Evolutionary conservation across 2,888 invertebrate species (phyloP), one percentile per base, ranked within the genome.

Genomic region (Therioaphis trifolii): DNA sequence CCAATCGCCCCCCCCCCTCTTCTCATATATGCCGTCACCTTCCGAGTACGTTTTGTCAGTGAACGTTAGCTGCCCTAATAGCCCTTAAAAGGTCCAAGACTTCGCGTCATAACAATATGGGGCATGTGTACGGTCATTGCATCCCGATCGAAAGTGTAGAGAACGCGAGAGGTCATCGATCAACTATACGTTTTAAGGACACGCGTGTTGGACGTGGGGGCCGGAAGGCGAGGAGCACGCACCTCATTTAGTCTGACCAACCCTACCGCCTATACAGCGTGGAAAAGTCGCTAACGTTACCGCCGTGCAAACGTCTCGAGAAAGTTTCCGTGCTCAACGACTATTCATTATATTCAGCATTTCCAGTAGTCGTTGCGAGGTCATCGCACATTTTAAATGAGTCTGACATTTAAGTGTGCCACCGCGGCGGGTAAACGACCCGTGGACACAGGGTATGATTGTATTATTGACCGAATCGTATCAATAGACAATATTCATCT

Each of bases 331-430:
- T 76, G 76, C 21, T 63, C 49, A 9, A 29, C 27, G 11, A 29
- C 76, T 46, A 49, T 76, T 46, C 46, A 76, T 76, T 76, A 49
- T 29, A 76, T 29, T 40, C 46, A 29, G 49, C 15, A 46, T 46
- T 46, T 76, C 63, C 21, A 29, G 12, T 61, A 29, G 18, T 12
- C 27, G 9, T 24, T 1, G 9, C 76, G 76, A 63, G 76, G 76
- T 76, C 76, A 76, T 63, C 46, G 76, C 35, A 24, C 18, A 61
- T 40, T 52, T 5, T 18, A 2, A 55, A 61, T 2, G 15, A 9
- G 5, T 52, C 3, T 24, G 27, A 15, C 14, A 14, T 27, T 61
- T n/a, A n/a, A n/a, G 69, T n/a, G 49, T n/a, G 27, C 27, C 1
- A 46, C 43, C 43, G 4, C 27, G 24, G 21, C 49, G 49, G 29